Evolutionary conservation across 2,888 invertebrate genomes (phyloP).

Genomic region (Apomyelois bistriatella): DNA sequence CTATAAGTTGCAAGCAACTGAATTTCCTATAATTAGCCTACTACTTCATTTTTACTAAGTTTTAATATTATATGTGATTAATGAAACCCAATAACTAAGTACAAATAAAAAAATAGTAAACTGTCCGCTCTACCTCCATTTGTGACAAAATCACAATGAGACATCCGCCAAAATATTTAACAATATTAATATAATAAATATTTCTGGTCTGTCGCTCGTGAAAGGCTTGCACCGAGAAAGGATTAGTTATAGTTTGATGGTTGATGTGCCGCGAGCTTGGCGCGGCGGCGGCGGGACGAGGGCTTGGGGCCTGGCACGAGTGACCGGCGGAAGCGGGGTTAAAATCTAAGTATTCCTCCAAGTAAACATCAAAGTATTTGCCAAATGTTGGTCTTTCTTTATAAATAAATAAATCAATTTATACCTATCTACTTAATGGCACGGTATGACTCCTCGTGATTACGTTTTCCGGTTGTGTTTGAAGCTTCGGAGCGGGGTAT

Average conservation of each 20-base stretch:
- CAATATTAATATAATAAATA: slow-evolving; percentile 54
- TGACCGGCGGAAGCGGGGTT: slow-evolving; percentile 20
- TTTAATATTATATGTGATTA: too few relatives aligned
- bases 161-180: slow-evolving; percentile 64
- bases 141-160: slow-evolving; percentile 33
- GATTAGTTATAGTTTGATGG: slow-evolving; percentile 60
- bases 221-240: slow-evolving; percentile 68
- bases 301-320: slow-evolving; percentile 37
- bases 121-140: not conserved
- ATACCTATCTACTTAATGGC: too few relatives aligned
- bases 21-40: too few relatives aligned
- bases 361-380: too few relatives aligned
- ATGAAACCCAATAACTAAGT: not conserved
- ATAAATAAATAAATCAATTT: too few relatives aligned
- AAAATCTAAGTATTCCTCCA: too few relatives aligned
- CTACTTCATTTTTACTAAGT: too few relatives aligned
- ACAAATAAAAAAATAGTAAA: not conserved
- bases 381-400: too few relatives aligned
- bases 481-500: too few relatives aligned
- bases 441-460: too few relatives aligned
- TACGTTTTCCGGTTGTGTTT: too few relatives aligned
- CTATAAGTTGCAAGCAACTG: too few relatives aligned
- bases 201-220: slow-evolving; percentile 63
- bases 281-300: slow-evolving; percentile 35
- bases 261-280: slow-evolving; percentile 44